These are phyloP conservation scores for Mantis religiosa DNA, from an alignment of 2,888 invertebrate genomes.

Conservation along the genomic window DNA sequence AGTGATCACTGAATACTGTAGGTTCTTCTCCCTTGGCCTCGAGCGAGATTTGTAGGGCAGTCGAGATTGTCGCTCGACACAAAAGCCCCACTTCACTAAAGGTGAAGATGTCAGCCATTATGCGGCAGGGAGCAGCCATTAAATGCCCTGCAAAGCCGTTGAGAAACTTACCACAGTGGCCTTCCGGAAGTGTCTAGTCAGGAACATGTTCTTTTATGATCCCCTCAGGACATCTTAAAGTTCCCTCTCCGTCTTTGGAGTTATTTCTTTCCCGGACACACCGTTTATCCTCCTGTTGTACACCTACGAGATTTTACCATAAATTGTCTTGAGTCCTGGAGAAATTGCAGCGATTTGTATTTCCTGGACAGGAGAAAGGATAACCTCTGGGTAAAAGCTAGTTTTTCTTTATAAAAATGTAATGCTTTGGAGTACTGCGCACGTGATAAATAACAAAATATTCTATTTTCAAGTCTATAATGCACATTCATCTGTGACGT, in stretches of 20 bases:
- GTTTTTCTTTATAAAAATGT: too few species aligned
- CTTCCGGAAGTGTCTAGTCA: not conserved
- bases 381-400: too few species aligned
- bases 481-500: too few species aligned
- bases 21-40: not conserved
- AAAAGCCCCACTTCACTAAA: not conserved
- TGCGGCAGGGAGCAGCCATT: not conserved
- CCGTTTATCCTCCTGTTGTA: not conserved
- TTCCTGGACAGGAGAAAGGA: too few species aligned
- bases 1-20: too few species aligned
- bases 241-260: not conserved
- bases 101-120: not conserved
- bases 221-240: not conserved
- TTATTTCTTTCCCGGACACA: not conserved
- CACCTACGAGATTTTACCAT: not conserved
- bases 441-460: too few species aligned
- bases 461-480: too few species aligned
- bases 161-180: not conserved
- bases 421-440: too few species aligned
- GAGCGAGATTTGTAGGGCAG: not conserved
- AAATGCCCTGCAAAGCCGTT: not conserved
- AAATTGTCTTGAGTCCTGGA: too few species aligned
- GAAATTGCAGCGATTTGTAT: too few species aligned
- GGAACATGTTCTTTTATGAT: slow-evolving; percentile 1
- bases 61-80: not conserved